These are phyloP conservation scores for Echeneis naucrates DNA, from an alignment of 2,797 vertebrate species.

Conservation along the genomic window DNA sequence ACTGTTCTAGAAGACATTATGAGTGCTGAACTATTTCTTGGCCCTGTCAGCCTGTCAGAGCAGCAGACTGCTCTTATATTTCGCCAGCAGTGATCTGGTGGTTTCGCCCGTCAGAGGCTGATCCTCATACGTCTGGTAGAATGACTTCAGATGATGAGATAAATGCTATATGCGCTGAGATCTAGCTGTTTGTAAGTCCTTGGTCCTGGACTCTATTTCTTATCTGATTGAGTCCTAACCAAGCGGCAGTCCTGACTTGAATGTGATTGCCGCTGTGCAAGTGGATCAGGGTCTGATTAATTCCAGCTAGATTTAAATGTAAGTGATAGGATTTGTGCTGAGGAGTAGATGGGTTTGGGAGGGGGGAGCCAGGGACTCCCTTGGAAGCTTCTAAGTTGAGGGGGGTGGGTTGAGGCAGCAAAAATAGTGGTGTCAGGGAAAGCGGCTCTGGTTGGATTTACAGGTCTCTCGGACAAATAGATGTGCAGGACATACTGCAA, in stretches of 20 bases:
- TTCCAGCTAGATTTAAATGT: slow-evolving; percentile 66
- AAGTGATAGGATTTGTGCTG: slow-evolving; percentile 53
- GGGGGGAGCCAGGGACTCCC: slow-evolving; percentile 61
- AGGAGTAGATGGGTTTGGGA: slow-evolving; percentile 10
- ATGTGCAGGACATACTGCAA: background rate
- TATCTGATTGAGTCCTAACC: slow-evolving; percentile 53
- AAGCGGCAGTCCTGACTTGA: slow-evolving; percentile 56
- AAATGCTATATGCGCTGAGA: background rate
- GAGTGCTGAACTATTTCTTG: background rate
- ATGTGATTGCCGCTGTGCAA: slow-evolving; percentile 63
- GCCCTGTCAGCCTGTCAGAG: background rate
- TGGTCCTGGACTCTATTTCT: slow-evolving; percentile 23
- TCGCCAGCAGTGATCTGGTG: background rate
- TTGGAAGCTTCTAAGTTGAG: slow-evolving; percentile 27
- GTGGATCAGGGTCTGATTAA: slow-evolving; percentile 62
- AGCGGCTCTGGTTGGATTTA: slow-evolving; percentile 12
- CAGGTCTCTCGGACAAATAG: slow-evolving; percentile 1
- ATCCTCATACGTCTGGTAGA: background rate
- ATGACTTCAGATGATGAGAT: slow-evolving; percentile 12
- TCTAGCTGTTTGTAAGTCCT: background rate
- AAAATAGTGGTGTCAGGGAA: slow-evolving; percentile 6
- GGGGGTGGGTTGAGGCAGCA: background rate
- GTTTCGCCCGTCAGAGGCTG: background rate
- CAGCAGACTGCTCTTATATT: too few species aligned
- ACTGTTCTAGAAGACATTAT: background rate